These are phyloP conservation scores for Euwallacea similis DNA, from an alignment of 1,140 invertebrate genomes.

Conservation along the genomic window DNA sequence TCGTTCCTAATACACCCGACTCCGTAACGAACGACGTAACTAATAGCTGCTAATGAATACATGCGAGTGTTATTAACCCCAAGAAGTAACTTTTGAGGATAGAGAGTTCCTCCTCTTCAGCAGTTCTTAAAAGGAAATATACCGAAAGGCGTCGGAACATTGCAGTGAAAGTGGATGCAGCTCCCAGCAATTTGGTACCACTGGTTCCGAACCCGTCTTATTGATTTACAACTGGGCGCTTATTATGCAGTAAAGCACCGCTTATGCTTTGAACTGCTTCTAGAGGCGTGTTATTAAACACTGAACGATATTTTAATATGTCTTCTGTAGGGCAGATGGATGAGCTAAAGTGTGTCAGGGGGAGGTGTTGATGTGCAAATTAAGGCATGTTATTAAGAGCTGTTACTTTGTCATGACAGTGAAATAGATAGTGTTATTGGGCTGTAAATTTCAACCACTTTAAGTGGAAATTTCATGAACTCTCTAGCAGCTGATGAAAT, in stretches of 20 bases:
- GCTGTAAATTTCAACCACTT: too few species aligned
- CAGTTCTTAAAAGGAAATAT: too few species aligned
- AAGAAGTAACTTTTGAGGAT: too few species aligned
- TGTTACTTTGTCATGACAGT: too few species aligned
- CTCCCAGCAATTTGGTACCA: constrained; percentile 35
- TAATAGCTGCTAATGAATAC: constrained; percentile 48
- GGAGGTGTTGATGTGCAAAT: constrained; percentile 50
- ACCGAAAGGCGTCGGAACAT: too few species aligned
- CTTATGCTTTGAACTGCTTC: constrained; percentile 46
- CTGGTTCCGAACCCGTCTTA: constrained; percentile 40
- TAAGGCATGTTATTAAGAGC: constrained; percentile 42
- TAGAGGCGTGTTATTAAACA: constrained; percentile 50
- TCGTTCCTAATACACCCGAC: constrained; percentile 6
- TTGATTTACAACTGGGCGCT: constrained; percentile 50
- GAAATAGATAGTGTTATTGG: too few species aligned
- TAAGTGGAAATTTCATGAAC: too few species aligned
- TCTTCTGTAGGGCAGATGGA: constrained; percentile 43
- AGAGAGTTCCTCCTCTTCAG: too few species aligned
- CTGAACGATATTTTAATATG: constrained; percentile 51
- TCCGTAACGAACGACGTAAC: constrained; percentile 41
- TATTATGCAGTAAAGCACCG: constrained; percentile 51
- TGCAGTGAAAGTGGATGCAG: too few species aligned
- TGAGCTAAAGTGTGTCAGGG: constrained; percentile 40
- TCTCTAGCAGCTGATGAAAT: too few species aligned
- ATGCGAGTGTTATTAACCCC: neutral